These are phyloP conservation scores for Salticus scenicus DNA, from an alignment of 2,888 invertebrate genomes.

Conservation along the genomic window DNA sequence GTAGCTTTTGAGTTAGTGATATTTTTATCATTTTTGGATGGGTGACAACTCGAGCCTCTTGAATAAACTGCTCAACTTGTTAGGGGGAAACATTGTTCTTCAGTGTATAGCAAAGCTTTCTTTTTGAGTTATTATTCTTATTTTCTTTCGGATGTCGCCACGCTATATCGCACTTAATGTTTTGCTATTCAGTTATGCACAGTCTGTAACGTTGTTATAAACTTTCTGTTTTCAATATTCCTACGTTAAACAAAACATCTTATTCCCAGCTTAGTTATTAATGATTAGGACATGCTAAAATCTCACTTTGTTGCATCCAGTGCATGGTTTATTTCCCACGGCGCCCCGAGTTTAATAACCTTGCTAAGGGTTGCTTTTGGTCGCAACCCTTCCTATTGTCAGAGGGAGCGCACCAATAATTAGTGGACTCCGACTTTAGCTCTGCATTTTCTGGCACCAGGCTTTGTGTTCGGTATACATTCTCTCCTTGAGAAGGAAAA, in stretches of 20 bases:
- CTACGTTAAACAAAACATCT: too few relatives aligned
- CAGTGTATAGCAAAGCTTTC: neutral
- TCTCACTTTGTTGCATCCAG: neutral
- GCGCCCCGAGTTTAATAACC: conserved; percentile 19
- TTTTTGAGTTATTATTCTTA: conserved; percentile 15
- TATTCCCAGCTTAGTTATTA: too few relatives aligned
- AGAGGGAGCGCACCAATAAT: conserved; percentile 58
- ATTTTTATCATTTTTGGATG: conserved; percentile 65
- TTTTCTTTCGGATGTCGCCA: too few relatives aligned
- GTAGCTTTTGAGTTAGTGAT: conserved; percentile 27
- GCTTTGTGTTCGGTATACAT: conserved; percentile 62
- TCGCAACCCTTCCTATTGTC: conserved; percentile 56
- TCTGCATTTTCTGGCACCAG: conserved; percentile 68
- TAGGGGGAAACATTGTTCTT: conserved; percentile 53
- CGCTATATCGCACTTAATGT: too few relatives aligned
- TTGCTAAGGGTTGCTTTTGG: conserved; percentile 20
- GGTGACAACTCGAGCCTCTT: conserved; percentile 50
- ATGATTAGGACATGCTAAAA: neutral
- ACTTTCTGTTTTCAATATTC: neutral
- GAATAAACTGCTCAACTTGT: conserved; percentile 39
- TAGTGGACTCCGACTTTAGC: conserved; percentile 69
- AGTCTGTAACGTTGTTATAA: neutral
- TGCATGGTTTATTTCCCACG: neutral
- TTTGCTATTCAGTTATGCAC: neutral
- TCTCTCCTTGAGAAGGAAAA: conserved; percentile 67